phyloP scores from a whole-genome alignment of 2,113 vertebrate genomes.

The Lepisosteus oculatus region DNA sequence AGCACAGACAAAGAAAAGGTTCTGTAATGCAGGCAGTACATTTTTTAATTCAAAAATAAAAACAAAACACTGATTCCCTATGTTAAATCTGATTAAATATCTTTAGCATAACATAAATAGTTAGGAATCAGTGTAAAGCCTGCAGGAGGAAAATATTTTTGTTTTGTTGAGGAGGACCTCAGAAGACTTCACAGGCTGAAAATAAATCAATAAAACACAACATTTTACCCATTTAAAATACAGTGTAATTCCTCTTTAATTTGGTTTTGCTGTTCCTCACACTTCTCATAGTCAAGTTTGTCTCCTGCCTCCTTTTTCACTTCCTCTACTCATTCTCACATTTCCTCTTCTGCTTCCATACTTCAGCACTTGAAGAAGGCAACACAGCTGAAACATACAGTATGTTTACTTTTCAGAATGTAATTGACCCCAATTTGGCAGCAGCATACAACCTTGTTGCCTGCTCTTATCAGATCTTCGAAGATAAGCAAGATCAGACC shows the following conservation, averaged over 20 bases:
- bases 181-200: neutral
- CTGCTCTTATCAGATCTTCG: too few species aligned
- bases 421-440: too few species aligned
- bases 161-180: neutral
- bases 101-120: neutral
- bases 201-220: neutral
- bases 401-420: too few species aligned
- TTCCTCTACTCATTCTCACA: too few species aligned
- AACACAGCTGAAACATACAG: too few species aligned
- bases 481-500: too few species aligned
- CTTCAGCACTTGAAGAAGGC: too few species aligned
- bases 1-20: neutral
- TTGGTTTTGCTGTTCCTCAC: too few species aligned
- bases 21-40: neutral
- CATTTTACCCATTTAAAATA: neutral
- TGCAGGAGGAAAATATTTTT: neutral
- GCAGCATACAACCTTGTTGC: too few species aligned
- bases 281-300: too few species aligned
- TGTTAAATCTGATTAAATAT: neutral
- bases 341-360: too few species aligned
- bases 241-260: neutral
- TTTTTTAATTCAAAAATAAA: neutral
- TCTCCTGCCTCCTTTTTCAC: too few species aligned
- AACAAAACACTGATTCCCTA: neutral
- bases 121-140: neutral